Evolutionary conservation across 1,140 invertebrate genomes (phyloP), one percentile per base, ranked within the genome.

Genomic region (Scaptodrosophila lebanonensis): DNA sequence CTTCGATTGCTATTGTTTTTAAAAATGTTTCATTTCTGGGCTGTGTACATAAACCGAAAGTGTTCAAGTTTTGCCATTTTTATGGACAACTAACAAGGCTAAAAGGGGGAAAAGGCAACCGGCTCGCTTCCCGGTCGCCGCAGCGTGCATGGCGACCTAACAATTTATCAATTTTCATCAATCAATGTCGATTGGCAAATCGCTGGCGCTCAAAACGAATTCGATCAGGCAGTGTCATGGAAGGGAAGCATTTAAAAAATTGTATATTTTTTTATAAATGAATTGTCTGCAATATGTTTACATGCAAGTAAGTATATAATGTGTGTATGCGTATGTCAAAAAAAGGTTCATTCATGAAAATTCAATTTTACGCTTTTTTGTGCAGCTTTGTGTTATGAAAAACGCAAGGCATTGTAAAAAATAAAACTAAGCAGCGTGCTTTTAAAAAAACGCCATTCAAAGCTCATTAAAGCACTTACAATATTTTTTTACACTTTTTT

Each of bases 131-230:
- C 29, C 17, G 47, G 51, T 38, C 69, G 29, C 27, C 42, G 20
- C 27, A 32, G 30, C 32, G 9, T 3, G n/a, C 22, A 25, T 8
- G 8, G 8, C 38, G 32, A 18, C 29, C 13, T 66, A 60, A 53
- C 56, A 77, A 67, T 67, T 76, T 67, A 59, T 65, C 73, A 65
- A 65, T 79, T 73, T 69, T 62, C 75, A 79, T 79, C 75, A 82
- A 79, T 82, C 73, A 79, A 69, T 69, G 75, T 79, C 75, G 49
- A 56, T 76, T 54, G 49, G 47, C 42, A 71, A 66, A 72, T 66
- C 67, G 48, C 30, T 60, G 54, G 50, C 62, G 39, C 50, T 49
- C 50, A 65, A 49, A 32, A 25, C 22, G 8, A 25, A 8, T 3
- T 4, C 22, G 8, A 25, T 3, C 22, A 3, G 22, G 22, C 22